Conservation (phyloP, 1,140 invertebrate genomes). For the Drosophila kanapiae region DNA sequence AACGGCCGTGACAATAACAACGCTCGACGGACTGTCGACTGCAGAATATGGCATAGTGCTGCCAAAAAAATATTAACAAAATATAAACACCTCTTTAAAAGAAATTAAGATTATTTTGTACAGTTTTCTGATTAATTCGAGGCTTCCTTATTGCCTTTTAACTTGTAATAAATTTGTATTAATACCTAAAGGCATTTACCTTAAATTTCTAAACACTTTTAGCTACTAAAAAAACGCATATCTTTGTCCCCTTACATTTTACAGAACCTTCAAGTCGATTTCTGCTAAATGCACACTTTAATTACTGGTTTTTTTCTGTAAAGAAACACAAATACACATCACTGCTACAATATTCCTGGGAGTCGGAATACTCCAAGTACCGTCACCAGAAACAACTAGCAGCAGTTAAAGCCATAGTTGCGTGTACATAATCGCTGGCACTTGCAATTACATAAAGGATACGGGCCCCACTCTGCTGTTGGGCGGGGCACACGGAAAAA, state of each 20-base stretch:
- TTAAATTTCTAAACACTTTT: too few relatives aligned
- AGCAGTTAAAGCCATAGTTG: conserved; percentile 73
- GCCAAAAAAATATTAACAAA: background rate
- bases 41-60: background rate
- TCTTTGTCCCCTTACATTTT: too few relatives aligned
- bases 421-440: conserved; percentile 77
- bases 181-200: background rate
- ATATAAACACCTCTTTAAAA: background rate
- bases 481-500: conserved; percentile 4
- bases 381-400: conserved; percentile 27
- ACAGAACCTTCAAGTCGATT: too few relatives aligned
- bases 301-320: too few relatives aligned
- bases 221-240: too few relatives aligned
- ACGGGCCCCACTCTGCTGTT: conserved; percentile 20
- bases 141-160: too few relatives aligned
- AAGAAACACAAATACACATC: background rate
- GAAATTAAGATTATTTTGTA: too few relatives aligned
- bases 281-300: too few relatives aligned
- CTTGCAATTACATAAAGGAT: conserved; percentile 58
- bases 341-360: background rate
- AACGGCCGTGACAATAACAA: conserved; percentile 75
- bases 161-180: too few relatives aligned
- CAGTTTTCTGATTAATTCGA: background rate
- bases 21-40: conserved; percentile 24
- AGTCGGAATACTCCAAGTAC: conserved; percentile 6